Base-by-base conservation (phyloP, 2,113 vertebrate genomes). In the Rhinoptilus africanus region DNA sequence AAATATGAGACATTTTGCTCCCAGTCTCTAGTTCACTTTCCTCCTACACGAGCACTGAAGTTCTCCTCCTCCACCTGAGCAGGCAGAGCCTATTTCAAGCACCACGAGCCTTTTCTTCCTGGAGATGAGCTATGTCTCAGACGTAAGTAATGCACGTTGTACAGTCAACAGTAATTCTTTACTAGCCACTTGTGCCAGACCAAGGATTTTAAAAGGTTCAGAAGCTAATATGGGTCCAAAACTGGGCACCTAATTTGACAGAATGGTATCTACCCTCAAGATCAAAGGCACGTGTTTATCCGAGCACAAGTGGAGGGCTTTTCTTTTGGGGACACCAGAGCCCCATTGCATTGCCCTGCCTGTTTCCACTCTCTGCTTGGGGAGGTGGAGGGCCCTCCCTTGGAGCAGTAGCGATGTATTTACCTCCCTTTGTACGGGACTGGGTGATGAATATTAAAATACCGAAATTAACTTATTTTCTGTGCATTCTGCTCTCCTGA, bases 391-490 rank as follows among this genome's bases (percentile, higher is more conserved):
- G 23, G n/a, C 45, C 14, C 28, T 66, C 14, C 60, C 39, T 8
- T 39, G 56, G 75, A 71, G 67, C 60, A 88, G 13, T 1, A 84
- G 47, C 41, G 62, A 77, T 8, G 4, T 39, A 56, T 84, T 72
- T 84, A 30, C 78, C 27, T 79, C 27, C 13, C 51, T 93, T 48
- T 24, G 6, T 80, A 47, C 14, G 54, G 50, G 30, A 47, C 37
- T n/a, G 54, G 37, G 35, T 63, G 54, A 83, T 74, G 67, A 93
- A 93, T 95, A 91, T 88, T 92, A 76, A 95, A 94, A 85, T 72
- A 30, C 22, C 9, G 1, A 85, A 94, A 94, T 95, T 97, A 92
- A 85, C 86, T 95, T 95, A 56, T 96, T 96, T 97, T 71, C 80
- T 80, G 37, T 89, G 75, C 67, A 73, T 94, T 89, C 91, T 80